Evolutionary conservation across 37 sponge, comb jelly and placozoan species (phyloP).

Genomic region (Cliona cf. orientalis): DNA sequence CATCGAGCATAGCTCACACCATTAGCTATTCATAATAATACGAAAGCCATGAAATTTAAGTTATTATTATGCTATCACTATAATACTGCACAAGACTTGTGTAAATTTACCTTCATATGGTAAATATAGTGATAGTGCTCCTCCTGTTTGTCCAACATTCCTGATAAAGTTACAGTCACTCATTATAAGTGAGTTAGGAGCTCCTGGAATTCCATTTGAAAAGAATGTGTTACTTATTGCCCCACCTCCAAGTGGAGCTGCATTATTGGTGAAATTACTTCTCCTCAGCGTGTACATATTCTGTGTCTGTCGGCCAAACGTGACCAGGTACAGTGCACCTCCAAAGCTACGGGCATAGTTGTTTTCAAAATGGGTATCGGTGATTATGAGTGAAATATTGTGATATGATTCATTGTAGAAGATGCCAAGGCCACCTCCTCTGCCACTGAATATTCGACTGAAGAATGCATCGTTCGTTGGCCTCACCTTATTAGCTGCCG

Average conservation of each 20-base stretch:
- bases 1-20: constrained; percentile 19
- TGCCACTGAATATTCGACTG: constrained; percentile 53
- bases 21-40: too few species aligned
- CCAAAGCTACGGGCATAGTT: constrained; percentile 68
- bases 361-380: constrained; percentile 13
- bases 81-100: too few species aligned
- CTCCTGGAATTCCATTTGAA: constrained; percentile 16
- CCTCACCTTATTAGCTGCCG: neutral
- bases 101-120: constrained; percentile 25
- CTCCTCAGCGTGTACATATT: constrained; percentile 9
- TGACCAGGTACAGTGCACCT: constrained; percentile 52
- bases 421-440: constrained; percentile 71
- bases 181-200: constrained; percentile 19
- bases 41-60: too few species aligned
- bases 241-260: constrained; percentile 50
- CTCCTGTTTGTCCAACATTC: constrained; percentile 42
- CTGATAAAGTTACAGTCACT: constrained; percentile 23
- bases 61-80: too few species aligned
- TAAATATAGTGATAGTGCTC: constrained; percentile 27
- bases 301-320: constrained; percentile 1
- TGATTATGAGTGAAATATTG: constrained; percentile 29
- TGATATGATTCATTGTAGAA: constrained; percentile 44
- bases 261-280: constrained; percentile 21
- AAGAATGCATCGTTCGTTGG: constrained; percentile 36
- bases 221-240: constrained; percentile 34